Percentiles rank a stretch among this genome's conserved stretches.
Conservation (phyloP, 2,113 vertebrate species). For the Passer montanus region DNA sequence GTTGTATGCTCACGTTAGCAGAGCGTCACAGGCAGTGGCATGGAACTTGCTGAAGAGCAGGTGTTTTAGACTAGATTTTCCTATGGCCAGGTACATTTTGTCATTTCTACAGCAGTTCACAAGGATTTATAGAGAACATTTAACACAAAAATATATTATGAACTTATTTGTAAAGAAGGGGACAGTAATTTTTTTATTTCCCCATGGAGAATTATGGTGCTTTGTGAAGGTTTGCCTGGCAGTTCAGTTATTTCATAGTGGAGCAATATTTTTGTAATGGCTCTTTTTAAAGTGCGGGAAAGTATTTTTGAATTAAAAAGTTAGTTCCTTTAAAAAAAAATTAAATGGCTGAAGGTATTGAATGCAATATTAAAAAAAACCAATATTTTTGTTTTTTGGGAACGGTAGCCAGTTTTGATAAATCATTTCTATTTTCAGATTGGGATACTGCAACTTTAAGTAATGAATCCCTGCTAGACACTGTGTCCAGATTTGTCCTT, state of each 20-base stretch:
- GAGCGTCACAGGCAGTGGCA: background rate
- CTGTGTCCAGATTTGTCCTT: slow-evolving; percentile 93
- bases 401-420: background rate
- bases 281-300: background rate
- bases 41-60: background rate
- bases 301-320: background rate
- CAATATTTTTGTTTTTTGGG: background rate
- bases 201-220: accelerated
- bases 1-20: accelerated
- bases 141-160: background rate
- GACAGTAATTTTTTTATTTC: background rate
- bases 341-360: background rate
- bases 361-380: background rate
- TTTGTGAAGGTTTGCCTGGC: background rate
- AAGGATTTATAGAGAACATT: background rate
- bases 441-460: slow-evolving; percentile 95
- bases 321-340: background rate
- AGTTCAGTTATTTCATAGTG: background rate
- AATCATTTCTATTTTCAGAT: slow-evolving; percentile 79
- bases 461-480: slow-evolving; percentile 92
- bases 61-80: background rate
- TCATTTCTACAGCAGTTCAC: background rate
- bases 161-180: background rate
- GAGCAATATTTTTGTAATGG: background rate
- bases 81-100: background rate